Evolutionary conservation across 1,140 invertebrate species (phyloP).

Genomic region (Sitobion miscanthi): DNA sequence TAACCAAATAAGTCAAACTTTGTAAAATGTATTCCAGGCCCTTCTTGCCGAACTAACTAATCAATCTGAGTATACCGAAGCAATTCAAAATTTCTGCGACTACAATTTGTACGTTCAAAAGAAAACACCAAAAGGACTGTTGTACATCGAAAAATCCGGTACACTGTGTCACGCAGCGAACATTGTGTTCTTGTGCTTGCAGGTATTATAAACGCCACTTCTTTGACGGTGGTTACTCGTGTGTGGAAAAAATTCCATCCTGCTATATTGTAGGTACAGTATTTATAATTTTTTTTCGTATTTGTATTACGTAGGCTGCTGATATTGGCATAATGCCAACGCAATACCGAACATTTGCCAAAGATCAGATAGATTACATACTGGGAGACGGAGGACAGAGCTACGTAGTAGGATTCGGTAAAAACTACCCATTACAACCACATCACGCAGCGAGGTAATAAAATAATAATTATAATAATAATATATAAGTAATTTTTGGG

Average conservation of each 20-base stretch:
- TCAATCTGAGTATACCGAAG: conserved; percentile 63
- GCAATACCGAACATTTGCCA: conserved; percentile 67
- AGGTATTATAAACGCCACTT: conserved; percentile 60
- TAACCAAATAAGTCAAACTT: not conserved
- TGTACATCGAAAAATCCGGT: conserved; percentile 69
- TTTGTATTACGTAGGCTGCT: conserved; percentile 62
- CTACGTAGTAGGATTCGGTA: conserved; percentile 72
- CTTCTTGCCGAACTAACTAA: conserved; percentile 65
- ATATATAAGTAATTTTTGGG: not conserved
- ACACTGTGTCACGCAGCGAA: conserved; percentile 69
- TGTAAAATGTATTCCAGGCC: conserved; percentile 59
- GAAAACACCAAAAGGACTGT: conserved; percentile 67
- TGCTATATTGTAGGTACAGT: not conserved
- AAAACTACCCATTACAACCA: conserved; percentile 67
- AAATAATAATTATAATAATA: not conserved
- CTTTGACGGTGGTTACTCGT: not conserved
- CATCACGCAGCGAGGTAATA: conserved; percentile 67
- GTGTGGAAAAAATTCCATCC: not conserved
- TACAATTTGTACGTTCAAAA: conserved; percentile 64
- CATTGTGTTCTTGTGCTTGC: conserved; percentile 68
- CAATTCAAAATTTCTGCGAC: conserved; percentile 66
- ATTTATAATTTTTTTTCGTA: conserved; percentile 38
- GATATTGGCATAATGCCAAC: conserved; percentile 62
- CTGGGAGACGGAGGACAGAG: conserved; percentile 70
- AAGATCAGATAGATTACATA: conserved; percentile 71